Base-by-base conservation (phyloP, 2,797 vertebrate species). In the Hippopotamyrus pictus region DNA sequence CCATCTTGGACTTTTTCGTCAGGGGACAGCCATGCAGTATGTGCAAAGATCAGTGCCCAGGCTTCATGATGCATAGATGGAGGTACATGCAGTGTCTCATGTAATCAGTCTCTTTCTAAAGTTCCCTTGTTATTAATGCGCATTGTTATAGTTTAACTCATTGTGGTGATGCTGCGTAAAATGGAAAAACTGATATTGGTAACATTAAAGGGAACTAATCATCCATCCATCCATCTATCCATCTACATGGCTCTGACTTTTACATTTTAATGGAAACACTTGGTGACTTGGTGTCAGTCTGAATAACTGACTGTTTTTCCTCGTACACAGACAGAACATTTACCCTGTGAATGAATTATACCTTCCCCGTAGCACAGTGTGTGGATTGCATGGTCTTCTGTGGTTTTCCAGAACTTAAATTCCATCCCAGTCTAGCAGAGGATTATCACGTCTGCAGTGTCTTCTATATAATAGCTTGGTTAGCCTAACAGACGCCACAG, bases 1-100 rank as follows among this genome's bases (percentile, higher is more conserved):
- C 82, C 82, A 50, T 12, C 19, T 11, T 46, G 37, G 82, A 84
- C 82, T n/a, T 12, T 1, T 50, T 59, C 8, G 17, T 53, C 73
- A 54, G 53, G 44, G 79, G 88, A 22, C 79, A 51, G 88, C 44
- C 76, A 46, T 89, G 82, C 54, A 48, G 88, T 33, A 41, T 33
- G 3, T 69, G 57, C 46, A 59, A 29, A 19, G 44, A 89, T 62
- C 82, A 85, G 79, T 86, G 54, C 29, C 82, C 79, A 48, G 82
- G 54, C 7, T 69, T 89, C 44, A 2, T 46, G 14, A 9, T 51
- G 88, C 88, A 86, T 54, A 50, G 82, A 33, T 89, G 82, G 82
- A 69, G 88, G 88, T 86, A 86, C 8, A 7, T 86, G 69, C 8
- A 7, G 53, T 8, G 62, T 46, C 37, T 17, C 73, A 79, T 79